Base-by-base conservation (phyloP, 2,888 invertebrate genomes). In the Theodoxus fluviatilis region DNA sequence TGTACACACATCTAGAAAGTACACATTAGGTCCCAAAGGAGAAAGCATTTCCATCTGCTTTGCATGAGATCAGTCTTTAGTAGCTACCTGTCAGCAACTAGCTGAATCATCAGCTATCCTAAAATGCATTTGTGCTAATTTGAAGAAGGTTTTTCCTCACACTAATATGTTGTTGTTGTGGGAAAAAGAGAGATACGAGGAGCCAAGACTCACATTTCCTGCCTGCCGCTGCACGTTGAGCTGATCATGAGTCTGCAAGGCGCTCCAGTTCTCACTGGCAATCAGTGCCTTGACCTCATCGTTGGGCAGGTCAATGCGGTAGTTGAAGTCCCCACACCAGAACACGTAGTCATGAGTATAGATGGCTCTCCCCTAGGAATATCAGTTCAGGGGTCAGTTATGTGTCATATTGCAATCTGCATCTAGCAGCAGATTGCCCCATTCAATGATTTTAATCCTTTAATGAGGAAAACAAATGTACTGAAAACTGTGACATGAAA, bases 261-360 rank as follows among this genome's bases (percentile, higher is more conserved):
- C 89, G 70, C 91, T 90, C 81, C 93, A 90, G 84, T 94, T 92
- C 73, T 93, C 91, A 75, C 92, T 90, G 70, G 91, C 91, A 0
- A 97, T 91, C 74, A 94, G 89, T 72, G 94, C 92, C 83, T 95
- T 95, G 74, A 97, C 93, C 85, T 96, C 95, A 6, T 97, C 97
- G 84, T 95, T 95, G 76, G 94, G 93, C 91, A 98, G 92, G 86
- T 98, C 97, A 71, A 99, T 93, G 71, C 99, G 92, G 85, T 99
- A 99, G 87, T 99, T 99, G 87, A 99, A 99, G 89, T 99, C 99
- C 0, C 99, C 99, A 87, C 98, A 96, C 98, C 98, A 99, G 88
- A 99, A 98, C 0, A 99, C 93, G 86, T 96, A 98, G 88, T 99
- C 99, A 85, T 99, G 98, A 1, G 96, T 94, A 86, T 94, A 94